Evolutionary conservation across 2,113 vertebrate genomes (phyloP), one percentile per base, ranked within the genome.

Genomic region (Uropsilus gracilis): DNA sequence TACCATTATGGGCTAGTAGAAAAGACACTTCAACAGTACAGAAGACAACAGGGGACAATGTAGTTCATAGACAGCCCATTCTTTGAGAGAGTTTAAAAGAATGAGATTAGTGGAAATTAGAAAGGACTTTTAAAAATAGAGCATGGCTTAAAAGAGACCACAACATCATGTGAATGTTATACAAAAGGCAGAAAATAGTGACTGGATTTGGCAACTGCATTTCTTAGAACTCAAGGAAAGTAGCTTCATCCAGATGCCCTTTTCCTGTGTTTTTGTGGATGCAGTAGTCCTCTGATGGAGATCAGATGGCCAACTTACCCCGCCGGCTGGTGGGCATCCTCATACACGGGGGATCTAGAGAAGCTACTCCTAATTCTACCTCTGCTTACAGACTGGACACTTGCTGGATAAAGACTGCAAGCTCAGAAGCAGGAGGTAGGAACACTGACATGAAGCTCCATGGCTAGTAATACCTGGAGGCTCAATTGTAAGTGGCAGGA

Each of bases 21-120:
- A 42, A 89, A 83, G 76, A 75, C 0, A 26, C 64, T 28, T 61
- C 22, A 39, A 86, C 64, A 82, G 82, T 69, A 64, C 50, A 86
- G 57, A 95, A 37, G 68, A 77, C 59, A 64, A 88, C 3, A 30
- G 2, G 12, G 26, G 59, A 75, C 11, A 77, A 28, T 30, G 48
- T 1, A 78, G 20, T 63, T 11, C 75, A 50, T 30, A 80, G 32
- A 71, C 6, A 75, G 32, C 66, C 11, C 18, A 30, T 91, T 68
- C 73, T 81, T 82, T 7, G 48, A 81, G 34, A 92, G 30, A 78
- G 55, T 83, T 69, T 48, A 46, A 90, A 89, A 69, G 57, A 82
- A 53, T 44, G 16, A 66, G 11, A 69, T 39, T 86, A 82, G 24
- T 34, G 50, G 71, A 37, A 34, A 42, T 73, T n/a, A 55, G 17